Base-by-base conservation (phyloP, 1,140 invertebrate species). In the Ceratosolen fusciceps region DNA sequence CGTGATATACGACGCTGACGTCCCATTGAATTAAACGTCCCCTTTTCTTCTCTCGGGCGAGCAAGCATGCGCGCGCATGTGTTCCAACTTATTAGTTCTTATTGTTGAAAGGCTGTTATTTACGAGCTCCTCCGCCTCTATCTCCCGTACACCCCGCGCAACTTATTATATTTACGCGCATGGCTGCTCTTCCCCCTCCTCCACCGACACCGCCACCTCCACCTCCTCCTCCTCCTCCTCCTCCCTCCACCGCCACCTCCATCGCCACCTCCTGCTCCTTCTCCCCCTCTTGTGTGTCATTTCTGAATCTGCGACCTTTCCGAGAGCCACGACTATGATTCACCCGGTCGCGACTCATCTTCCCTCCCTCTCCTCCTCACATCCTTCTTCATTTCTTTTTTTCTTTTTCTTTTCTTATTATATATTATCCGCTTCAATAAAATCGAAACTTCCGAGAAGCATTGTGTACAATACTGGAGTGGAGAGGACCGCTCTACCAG, bases 101-200 rank as follows among this genome's bases (percentile, higher is more conserved):
- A 80, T 74, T 76, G 75, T 70, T 81, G 72, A 71, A 81, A 79
- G 72, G 68, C 70, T n/a, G 54, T 78, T 78, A 78, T 78, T 78
- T 78, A 78, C 68, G 76, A 78, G 68, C 74, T 74, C 14, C 49
- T 52, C 49, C 19, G 49, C 4, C 49, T 52, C 49, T 52, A 52
- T 52, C 49, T 52, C 49, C 21, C 49, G 21, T 52, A 14, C 3
- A n/a, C 74, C 29, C 14, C 37, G 7, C 72, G 5, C 56, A 0
- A 16, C 29, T 62, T 74, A 60, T 31, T 76, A 74, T 74, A 58
- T 62, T 65, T 10, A 39, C 54, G 21, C 43, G 21, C 37, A 24
- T 9, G 26, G 39, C 9, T n/a, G n/a, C n/a, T n/a, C n/a, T n/a
- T n/a, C n/a, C n/a, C n/a, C n/a, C n/a, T n/a, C n/a, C n/a, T n/a